phyloP scores from a whole-genome alignment of 2,797 vertebrate genomes.

The Leucoraja ocellata region DNA sequence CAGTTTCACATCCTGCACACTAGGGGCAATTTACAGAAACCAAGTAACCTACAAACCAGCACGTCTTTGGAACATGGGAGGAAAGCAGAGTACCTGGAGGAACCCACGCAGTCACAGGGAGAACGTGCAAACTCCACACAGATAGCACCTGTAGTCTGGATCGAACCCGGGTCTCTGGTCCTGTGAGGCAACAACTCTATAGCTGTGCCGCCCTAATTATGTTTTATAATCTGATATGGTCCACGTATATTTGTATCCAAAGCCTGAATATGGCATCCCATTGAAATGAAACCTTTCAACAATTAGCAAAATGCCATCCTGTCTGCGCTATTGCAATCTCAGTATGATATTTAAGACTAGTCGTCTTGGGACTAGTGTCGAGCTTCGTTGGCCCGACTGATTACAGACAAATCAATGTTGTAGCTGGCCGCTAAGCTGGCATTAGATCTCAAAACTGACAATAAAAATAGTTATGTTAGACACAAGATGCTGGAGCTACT shows the following conservation, averaged over 20 bases:
- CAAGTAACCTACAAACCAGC: no score
- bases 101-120: no score
- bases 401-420: neutral
- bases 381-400: neutral
- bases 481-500: no score
- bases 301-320: neutral
- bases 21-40: no score
- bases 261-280: neutral
- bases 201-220: neutral
- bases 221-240: neutral
- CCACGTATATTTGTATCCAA: neutral
- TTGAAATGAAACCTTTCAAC: neutral
- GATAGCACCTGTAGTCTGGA: no score
- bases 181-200: no score
- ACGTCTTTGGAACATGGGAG: no score
- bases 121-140: no score
- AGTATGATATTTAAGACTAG: neutral
- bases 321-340: neutral
- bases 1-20: no score
- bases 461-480: neutral
- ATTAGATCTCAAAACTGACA: neutral
- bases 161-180: no score
- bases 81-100: no score
- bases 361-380: no score
- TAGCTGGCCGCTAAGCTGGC: neutral